These are phyloP conservation scores for Sebastes trivittatus DNA, from an alignment of 2,797 vertebrate species.

Conservation along the genomic window DNA sequence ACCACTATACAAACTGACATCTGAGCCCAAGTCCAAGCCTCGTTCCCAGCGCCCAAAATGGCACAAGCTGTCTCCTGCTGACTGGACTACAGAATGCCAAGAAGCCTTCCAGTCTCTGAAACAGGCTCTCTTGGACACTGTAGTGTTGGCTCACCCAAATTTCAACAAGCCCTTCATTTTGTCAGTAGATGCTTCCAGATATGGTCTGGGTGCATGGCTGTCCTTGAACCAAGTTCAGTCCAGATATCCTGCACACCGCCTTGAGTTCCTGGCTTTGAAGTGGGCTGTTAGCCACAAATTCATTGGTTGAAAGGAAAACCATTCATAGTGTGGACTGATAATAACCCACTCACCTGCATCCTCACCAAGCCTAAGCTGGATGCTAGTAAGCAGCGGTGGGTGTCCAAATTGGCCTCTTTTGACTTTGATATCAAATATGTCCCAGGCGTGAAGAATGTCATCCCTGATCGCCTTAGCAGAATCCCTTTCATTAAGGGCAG, in stretches of 20 bases:
- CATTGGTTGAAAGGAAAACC: too few relatives aligned
- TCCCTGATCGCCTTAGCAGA: background rate
- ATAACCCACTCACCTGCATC: background rate
- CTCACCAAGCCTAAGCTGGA: background rate
- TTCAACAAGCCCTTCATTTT: background rate
- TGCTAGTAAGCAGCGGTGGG: background rate
- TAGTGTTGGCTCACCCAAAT: background rate
- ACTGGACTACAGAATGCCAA: background rate
- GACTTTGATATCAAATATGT: constrained; percentile 3
- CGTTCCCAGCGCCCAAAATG: too few relatives aligned
- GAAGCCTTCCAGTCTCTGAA: background rate
- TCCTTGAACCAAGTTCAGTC: too few relatives aligned
- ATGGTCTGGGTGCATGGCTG: background rate
- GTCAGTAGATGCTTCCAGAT: background rate
- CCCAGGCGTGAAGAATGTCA: background rate
- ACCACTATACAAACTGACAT: background rate
- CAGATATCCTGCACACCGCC: background rate
- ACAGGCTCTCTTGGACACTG: background rate
- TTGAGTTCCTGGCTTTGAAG: background rate
- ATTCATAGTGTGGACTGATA: too few relatives aligned
- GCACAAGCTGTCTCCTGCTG: background rate
- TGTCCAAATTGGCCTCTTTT: background rate
- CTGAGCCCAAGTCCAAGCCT: background rate
- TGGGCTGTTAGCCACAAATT: too few relatives aligned
- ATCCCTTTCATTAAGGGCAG: background rate